A percentile compares a stretch with the other conserved stretches of the same genome.
Conservation (phyloP, 2,797 vertebrate species). For the Valencia hispanica region DNA sequence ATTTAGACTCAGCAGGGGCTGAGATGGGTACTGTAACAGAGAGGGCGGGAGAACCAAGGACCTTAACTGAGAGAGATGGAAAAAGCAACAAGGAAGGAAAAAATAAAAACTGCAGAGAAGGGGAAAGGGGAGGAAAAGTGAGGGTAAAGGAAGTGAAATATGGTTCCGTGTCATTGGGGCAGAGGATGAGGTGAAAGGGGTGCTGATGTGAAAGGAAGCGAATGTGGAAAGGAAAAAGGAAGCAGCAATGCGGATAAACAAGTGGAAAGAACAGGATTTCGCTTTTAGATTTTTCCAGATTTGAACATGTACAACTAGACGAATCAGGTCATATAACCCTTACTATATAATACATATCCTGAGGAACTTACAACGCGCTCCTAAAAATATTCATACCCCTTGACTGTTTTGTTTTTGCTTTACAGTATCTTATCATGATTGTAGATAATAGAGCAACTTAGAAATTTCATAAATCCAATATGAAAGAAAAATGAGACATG, state of each 20-base stretch:
- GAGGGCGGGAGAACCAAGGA: neutral
- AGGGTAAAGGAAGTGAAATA: constrained; percentile 1
- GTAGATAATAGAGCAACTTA: neutral
- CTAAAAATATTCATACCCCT: neutral
- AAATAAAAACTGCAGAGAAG: neutral
- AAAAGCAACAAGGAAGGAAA: neutral
- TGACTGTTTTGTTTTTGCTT: neutral
- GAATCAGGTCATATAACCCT: neutral
- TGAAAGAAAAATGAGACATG: neutral
- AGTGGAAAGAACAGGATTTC: neutral
- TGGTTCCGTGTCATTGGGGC: neutral
- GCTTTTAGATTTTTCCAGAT: neutral
- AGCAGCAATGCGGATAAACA: neutral
- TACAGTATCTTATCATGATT: neutral
- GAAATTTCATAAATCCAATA: neutral
- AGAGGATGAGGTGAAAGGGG: constrained; percentile 2
- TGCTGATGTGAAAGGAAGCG: neutral
- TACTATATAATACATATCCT: neutral
- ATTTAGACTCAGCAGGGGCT: constrained; percentile 41
- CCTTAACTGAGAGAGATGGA: neutral
- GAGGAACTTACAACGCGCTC: neutral
- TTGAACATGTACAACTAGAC: neutral
- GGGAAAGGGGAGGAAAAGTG: neutral
- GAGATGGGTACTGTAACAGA: neutral
- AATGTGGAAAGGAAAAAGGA: neutral